A percentile compares a stretch with the other conserved stretches of the same genome.
Conservation (phyloP, 1,140 invertebrate species). For the Trinorchestia longiramus region DNA sequence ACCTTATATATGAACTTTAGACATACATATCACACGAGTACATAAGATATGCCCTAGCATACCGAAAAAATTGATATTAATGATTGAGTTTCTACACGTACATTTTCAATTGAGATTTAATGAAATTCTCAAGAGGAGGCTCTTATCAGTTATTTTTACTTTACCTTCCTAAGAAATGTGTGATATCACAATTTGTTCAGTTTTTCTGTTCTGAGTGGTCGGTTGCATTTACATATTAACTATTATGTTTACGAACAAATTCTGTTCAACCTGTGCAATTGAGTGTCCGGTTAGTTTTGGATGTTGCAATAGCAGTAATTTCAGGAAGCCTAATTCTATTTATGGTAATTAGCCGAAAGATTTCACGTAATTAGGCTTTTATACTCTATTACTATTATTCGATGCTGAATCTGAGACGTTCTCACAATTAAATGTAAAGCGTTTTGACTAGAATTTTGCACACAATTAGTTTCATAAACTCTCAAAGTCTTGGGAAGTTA, state of each 20-base stretch:
- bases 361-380: neutral
- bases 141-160: neutral
- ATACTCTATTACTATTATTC: neutral
- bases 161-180: neutral
- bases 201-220: neutral
- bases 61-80: neutral
- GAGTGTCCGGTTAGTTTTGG: neutral
- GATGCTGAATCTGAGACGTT: neutral
- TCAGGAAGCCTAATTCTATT: neutral
- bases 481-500: too few relatives aligned
- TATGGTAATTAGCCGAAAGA: neutral
- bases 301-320: neutral
- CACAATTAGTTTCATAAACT: too few relatives aligned
- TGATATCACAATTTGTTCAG: neutral
- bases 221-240: neutral
- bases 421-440: neutral
- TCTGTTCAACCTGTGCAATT: neutral
- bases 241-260: neutral
- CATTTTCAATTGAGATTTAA: neutral
- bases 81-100: neutral
- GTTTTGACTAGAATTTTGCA: neutral
- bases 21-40: too few relatives aligned
- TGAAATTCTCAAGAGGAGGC: neutral
- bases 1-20: too few relatives aligned
- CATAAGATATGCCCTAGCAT: too few relatives aligned